phyloP scores from a whole-genome alignment of 2,113 vertebrate species.

The Vulpes vulpes region DNA sequence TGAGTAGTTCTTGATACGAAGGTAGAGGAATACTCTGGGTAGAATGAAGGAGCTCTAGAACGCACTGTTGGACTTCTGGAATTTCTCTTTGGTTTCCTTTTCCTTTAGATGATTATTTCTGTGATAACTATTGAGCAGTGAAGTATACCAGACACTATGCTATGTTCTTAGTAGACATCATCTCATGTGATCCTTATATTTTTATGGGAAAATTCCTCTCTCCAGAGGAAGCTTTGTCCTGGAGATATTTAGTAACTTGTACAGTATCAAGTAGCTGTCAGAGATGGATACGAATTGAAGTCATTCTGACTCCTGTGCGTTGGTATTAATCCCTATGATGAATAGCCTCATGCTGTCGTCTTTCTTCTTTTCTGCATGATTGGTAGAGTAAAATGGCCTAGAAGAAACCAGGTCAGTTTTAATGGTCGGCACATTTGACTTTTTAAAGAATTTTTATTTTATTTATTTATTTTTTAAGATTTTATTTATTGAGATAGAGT shows the following conservation, averaged over 20 bases:
- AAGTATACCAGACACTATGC: background rate
- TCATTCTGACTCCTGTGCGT: background rate
- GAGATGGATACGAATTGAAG: background rate
- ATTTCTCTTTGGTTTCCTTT: conserved; percentile 9
- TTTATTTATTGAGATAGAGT: no score
- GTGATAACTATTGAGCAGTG: background rate
- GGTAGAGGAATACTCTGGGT: background rate
- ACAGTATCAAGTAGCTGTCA: background rate
- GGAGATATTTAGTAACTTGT: background rate
- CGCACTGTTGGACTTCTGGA: background rate
- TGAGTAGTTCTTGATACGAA: background rate
- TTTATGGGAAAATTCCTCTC: background rate
- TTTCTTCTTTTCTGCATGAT: background rate
- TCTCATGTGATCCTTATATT: background rate
- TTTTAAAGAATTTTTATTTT: background rate
- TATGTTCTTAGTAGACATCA: background rate
- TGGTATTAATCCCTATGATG: background rate
- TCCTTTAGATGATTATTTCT: conserved; percentile 6
- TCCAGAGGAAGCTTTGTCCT: background rate
- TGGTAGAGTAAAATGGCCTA: background rate
- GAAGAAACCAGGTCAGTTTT: background rate
- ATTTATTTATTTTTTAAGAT: no score
- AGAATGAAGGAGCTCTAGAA: background rate
- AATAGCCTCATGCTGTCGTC: background rate
- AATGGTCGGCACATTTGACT: background rate